phyloP scores from a whole-genome alignment of 1,140 invertebrate genomes.

The Metopolophium dirhodum region DNA sequence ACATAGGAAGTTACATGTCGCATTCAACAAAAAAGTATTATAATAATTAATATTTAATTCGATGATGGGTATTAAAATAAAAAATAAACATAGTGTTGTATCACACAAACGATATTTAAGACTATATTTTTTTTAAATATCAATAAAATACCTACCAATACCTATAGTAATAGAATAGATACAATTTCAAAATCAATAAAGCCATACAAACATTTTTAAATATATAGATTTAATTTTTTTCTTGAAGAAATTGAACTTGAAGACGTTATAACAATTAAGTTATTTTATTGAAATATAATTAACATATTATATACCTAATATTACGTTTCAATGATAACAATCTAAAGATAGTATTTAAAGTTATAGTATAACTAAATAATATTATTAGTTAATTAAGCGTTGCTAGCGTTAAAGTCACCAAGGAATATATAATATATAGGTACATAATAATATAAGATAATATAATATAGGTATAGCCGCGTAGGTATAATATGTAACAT shows the following conservation, averaged over 20 bases:
- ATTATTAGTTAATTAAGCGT: neutral
- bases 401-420: constrained; percentile 18
- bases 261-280: neutral
- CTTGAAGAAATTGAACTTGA: neutral
- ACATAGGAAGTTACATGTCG: too few relatives aligned
- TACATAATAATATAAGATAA: neutral
- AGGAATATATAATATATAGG: neutral
- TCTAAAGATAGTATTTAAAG: neutral
- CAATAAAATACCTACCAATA: neutral
- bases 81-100: too few relatives aligned
- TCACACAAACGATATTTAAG: neutral
- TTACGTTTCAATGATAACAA: neutral
- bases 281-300: neutral
- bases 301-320: neutral
- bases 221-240: neutral
- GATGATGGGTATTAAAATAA: neutral
- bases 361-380: neutral
- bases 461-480: too few relatives aligned
- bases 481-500: neutral
- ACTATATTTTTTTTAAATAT: neutral
- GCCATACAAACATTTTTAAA: too few relatives aligned
- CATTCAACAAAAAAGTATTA: too few relatives aligned
- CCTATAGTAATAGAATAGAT: too few relatives aligned
- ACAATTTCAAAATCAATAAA: too few relatives aligned
- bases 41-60: neutral